phyloP scores from a whole-genome alignment of 2,113 vertebrate species.

The Conger conger region DNA sequence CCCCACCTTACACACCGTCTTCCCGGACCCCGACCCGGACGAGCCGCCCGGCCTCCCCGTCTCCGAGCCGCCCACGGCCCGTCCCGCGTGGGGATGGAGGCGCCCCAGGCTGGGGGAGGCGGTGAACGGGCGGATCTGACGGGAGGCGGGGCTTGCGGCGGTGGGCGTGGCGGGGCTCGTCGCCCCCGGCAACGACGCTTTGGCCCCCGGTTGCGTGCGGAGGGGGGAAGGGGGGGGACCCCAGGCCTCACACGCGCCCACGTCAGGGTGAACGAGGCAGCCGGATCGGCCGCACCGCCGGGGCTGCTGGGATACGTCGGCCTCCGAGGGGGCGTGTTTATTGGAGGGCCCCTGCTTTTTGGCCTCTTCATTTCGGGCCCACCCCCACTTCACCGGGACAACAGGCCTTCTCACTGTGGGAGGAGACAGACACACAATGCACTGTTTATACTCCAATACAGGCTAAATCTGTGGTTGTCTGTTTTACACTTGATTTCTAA shows the following conservation, averaged over 20 bases:
- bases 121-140: constrained; percentile 52
- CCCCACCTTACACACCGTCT: rapidly evolving
- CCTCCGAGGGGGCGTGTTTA: constrained; percentile 62
- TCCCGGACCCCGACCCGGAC: not conserved
- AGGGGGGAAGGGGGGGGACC: constrained; percentile 28
- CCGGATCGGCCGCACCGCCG: constrained; percentile 31
- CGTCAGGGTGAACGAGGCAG: constrained; percentile 48
- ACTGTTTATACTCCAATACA: not conserved
- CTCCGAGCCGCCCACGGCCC: not conserved
- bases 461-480: too few species aligned
- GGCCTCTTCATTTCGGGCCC: constrained; percentile 46
- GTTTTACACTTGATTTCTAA: too few species aligned
- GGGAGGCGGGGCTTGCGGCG: constrained; percentile 45
- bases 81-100: constrained; percentile 44
- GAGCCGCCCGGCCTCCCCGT: not conserved
- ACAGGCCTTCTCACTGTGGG: constrained; percentile 18
- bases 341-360: constrained; percentile 53
- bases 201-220: not conserved
- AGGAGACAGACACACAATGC: not conserved
- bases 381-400: not conserved
- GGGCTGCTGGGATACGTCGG: constrained; percentile 57
- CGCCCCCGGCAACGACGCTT: not conserved
- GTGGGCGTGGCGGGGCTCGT: not conserved
- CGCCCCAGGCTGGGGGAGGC: constrained; percentile 46
- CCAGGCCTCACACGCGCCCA: constrained; percentile 53